Evolutionary conservation across 2,888 invertebrate species (phyloP).

Genomic region (Brachyptera putata): DNA sequence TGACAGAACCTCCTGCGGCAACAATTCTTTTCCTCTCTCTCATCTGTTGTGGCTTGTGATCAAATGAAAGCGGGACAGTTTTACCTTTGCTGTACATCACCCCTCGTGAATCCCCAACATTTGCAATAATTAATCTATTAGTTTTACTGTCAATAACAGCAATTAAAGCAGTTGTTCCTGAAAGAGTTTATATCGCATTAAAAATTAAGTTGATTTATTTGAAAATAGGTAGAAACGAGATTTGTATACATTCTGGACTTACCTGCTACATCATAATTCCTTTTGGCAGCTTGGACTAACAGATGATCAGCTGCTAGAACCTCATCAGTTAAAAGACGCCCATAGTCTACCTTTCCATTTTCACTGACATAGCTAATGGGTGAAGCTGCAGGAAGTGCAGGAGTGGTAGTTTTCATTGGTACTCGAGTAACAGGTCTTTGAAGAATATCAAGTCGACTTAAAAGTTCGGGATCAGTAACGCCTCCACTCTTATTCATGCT

Average conservation of each 20-base stretch:
- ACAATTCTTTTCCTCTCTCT: constrained; percentile 88
- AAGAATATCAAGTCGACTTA: constrained; percentile 61
- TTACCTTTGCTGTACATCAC: constrained; percentile 89
- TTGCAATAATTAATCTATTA: constrained; percentile 81
- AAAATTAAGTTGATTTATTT: too few relatives aligned
- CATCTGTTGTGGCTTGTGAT: constrained; percentile 94
- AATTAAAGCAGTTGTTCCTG: constrained; percentile 88
- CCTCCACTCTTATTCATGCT: constrained; percentile 48
- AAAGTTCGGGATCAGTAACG: constrained; percentile 64
- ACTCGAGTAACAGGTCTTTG: constrained; percentile 56
- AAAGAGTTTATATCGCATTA: too few relatives aligned
- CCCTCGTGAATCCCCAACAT: constrained; percentile 94
- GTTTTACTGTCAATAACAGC: constrained; percentile 83
- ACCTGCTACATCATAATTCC: constrained; percentile 61
- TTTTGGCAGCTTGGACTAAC: constrained; percentile 77
- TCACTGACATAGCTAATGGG: constrained; percentile 61
- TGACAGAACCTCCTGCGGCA: constrained; percentile 92
- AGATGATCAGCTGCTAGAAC: constrained; percentile 78
- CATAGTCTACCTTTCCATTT: constrained; percentile 72
- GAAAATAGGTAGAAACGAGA: too few relatives aligned
- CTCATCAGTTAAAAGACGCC: constrained; percentile 79
- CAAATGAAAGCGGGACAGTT: constrained; percentile 88
- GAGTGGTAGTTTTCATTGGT: constrained; percentile 44
- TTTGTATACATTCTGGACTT: too few relatives aligned
- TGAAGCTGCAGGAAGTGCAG: constrained; percentile 46